Percentiles rank a stretch among this genome's conserved stretches.
These are phyloP conservation scores for Peribatodes rhomboidaria DNA, from an alignment of 2,888 invertebrate genomes.

Conservation along the genomic window DNA sequence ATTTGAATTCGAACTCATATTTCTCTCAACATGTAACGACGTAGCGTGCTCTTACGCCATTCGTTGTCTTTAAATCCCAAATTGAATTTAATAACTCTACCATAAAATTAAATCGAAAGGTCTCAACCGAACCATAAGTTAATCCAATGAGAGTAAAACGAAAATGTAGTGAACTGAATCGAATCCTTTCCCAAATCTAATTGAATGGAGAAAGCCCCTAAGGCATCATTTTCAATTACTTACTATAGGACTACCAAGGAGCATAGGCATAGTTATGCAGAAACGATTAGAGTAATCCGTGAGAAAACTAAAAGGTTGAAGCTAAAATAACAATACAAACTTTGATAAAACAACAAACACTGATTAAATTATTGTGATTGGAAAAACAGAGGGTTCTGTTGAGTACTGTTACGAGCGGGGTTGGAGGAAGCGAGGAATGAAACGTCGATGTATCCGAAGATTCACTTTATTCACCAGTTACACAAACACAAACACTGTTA, in stretches of 20 bases:
- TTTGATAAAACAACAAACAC: constrained; percentile 5
- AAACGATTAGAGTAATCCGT: constrained; percentile 7
- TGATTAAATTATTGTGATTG: constrained; percentile 18
- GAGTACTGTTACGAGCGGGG: no score
- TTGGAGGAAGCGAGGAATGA: no score
- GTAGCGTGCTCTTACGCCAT: background rate
- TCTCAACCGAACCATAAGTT: constrained; percentile 15
- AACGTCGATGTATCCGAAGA: no score
- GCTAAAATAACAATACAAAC: constrained; percentile 12
- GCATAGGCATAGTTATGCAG: background rate
- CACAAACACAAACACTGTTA: no score
- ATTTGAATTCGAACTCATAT: background rate
- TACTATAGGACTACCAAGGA: background rate
- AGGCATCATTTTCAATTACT: constrained; percentile 8
- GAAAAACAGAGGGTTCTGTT: constrained; percentile 20
- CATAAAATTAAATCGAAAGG: constrained; percentile 4
- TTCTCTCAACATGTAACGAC: no score
- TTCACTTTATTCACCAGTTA: no score
- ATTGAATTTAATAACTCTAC: constrained; percentile 12
- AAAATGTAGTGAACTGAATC: constrained; percentile 15
- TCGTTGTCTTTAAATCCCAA: background rate
- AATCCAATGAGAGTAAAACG: constrained; percentile 15
- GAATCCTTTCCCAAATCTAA: constrained; percentile 19
- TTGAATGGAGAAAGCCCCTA: constrained; percentile 19
- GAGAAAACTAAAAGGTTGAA: constrained; percentile 15